A percentile compares a stretch with the other conserved stretches of the same genome.
Evolutionary conservation across 2,797 vertebrate genomes (phyloP).

Genomic region (Helarctos malayanus): DNA sequence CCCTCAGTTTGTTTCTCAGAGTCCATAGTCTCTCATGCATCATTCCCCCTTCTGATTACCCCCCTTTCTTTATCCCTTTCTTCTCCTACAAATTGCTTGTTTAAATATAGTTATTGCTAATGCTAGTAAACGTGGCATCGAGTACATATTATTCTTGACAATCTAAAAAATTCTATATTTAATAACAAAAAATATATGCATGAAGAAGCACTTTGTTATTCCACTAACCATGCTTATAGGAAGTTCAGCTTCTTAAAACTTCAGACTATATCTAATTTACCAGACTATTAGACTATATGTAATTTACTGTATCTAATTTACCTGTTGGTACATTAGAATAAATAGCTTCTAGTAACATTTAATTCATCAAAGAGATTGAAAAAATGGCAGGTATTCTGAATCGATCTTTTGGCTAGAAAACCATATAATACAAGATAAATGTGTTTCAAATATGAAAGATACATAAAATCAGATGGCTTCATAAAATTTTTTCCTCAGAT

Average conservation of each 20-base stretch:
- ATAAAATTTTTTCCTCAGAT: neutral
- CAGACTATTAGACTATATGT: neutral
- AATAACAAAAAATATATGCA: neutral
- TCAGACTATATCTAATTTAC: slow-evolving; percentile 22
- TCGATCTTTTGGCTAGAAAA: slow-evolving; percentile 39
- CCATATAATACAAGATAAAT: slow-evolving; percentile 11
- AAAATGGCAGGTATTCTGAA: neutral
- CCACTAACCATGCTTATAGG: neutral
- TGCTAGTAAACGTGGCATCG: neutral
- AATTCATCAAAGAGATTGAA: neutral
- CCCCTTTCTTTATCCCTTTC: too few species aligned
- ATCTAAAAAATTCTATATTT: slow-evolving; percentile 43
- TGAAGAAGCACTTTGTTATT: slow-evolving; percentile 6
- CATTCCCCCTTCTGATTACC: too few species aligned
- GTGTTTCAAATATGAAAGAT: neutral
- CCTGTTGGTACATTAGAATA: slow-evolving; percentile 19
- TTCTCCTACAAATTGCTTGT: neutral
- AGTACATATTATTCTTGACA: slow-evolving; percentile 31
- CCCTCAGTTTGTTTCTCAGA: too few species aligned
- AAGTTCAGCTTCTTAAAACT: neutral
- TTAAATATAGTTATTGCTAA: slow-evolving; percentile 23
- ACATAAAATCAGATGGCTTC: slow-evolving; percentile 12
- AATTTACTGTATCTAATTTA: neutral
- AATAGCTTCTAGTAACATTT: slow-evolving; percentile 19
- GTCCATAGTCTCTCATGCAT: too few species aligned